phyloP scores from a whole-genome alignment of 2,797 vertebrate species.

The Acanthopagrus latus region DNA sequence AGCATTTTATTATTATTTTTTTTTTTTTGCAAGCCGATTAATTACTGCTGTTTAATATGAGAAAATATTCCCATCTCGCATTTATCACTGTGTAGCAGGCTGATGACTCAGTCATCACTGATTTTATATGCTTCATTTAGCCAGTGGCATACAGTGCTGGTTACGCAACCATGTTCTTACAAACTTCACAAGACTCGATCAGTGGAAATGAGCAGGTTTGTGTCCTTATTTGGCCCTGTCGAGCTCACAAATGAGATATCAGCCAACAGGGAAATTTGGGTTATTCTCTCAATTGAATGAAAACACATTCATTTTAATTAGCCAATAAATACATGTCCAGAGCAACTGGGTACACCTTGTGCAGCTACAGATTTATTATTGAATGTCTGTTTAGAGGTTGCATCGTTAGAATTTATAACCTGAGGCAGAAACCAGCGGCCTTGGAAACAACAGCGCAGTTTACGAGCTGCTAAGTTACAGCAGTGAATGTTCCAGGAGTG shows the following conservation, averaged over 20 bases:
- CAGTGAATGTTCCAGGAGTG: conserved; percentile 10
- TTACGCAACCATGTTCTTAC: conserved; percentile 43
- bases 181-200: conserved; percentile 37
- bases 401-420: conserved; percentile 29
- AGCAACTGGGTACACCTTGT: conserved; percentile 15
- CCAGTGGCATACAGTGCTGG: conserved; percentile 31
- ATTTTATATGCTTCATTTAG: conserved; percentile 65
- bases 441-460: conserved; percentile 36
- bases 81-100: conserved; percentile 58
- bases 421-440: conserved; percentile 12
- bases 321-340: conserved; percentile 1
- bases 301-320: conserved; percentile 4
- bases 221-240: conserved; percentile 44
- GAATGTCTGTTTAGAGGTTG: conserved; percentile 39
- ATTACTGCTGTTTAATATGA: conserved; percentile 52
- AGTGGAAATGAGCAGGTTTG: conserved; percentile 22
- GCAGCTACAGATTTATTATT: background rate
- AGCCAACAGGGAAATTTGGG: conserved; percentile 28
- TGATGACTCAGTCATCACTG: conserved; percentile 58
- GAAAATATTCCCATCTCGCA: conserved; percentile 56
- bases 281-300: background rate
- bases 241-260: conserved; percentile 23
- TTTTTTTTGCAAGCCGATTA: conserved; percentile 30
- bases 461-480: conserved; percentile 25
- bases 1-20: background rate